A percentile compares a stretch with the other conserved stretches of the same genome.
Evolutionary conservation across 2,888 invertebrate genomes (phyloP).

Genomic region (Platycnemis pennipes): DNA sequence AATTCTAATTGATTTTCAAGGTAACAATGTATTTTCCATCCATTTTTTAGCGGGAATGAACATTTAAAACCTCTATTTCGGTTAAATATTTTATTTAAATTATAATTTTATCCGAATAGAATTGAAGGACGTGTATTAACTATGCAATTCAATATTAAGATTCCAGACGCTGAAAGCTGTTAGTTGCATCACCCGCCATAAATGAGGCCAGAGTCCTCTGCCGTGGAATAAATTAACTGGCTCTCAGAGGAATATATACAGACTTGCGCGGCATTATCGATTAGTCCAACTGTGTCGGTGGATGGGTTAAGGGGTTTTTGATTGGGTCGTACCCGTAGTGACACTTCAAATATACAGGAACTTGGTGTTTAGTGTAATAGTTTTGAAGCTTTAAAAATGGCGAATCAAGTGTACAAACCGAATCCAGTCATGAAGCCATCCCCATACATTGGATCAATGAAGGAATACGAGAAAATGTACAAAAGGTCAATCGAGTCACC

Average conservation of each 20-base stretch:
- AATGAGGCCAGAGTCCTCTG: slow-evolving; percentile 49
- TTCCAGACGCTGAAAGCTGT: slow-evolving; percentile 8
- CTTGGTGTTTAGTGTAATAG: slow-evolving; percentile 27
- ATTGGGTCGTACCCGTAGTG: background rate
- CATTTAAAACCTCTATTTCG: too few relatives aligned
- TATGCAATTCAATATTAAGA: background rate
- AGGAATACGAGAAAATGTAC: slow-evolving; percentile 91
- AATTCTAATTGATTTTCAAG: too few relatives aligned
- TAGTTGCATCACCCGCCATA: slow-evolving; percentile 62
- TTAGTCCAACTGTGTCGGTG: slow-evolving; percentile 49
- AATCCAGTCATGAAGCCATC: slow-evolving; percentile 72
- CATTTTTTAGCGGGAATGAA: too few relatives aligned
- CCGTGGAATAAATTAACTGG: background rate
- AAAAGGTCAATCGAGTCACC: slow-evolving; percentile 93
- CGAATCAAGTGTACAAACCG: slow-evolving; percentile 68
- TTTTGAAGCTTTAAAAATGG: slow-evolving; percentile 7
- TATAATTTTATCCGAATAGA: too few relatives aligned
- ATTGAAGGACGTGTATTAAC: too few relatives aligned
- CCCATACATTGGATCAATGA: slow-evolving; percentile 84
- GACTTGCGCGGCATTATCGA: slow-evolving; percentile 66
- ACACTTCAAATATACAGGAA: slow-evolving; percentile 13
- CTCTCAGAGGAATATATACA: slow-evolving; percentile 39
- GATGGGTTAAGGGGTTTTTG: background rate
- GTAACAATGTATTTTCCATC: too few relatives aligned
- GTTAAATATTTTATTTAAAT: too few relatives aligned